Evolutionary conservation across 2,113 vertebrate genomes (phyloP).

Genomic region (Empidonax alnorum): DNA sequence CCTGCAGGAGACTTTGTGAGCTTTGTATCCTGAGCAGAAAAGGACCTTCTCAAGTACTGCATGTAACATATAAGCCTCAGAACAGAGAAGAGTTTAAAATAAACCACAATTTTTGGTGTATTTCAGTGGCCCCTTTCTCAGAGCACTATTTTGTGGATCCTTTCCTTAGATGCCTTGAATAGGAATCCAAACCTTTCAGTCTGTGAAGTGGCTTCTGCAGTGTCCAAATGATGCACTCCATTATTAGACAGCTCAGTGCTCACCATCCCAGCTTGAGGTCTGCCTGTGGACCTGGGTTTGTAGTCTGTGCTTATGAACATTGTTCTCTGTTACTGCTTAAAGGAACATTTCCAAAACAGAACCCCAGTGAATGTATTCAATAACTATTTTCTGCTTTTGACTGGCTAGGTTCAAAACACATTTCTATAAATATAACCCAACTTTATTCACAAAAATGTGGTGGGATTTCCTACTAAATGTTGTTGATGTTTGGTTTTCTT

Average conservation of each 20-base stretch:
- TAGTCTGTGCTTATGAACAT: not conserved
- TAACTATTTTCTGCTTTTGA: not conserved
- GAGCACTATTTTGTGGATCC: not conserved
- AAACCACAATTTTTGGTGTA: not conserved
- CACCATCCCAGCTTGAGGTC: not conserved
- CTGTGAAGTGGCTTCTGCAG: not conserved
- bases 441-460: not conserved
- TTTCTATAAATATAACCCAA: not conserved
- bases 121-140: not conserved
- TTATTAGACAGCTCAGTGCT: not conserved
- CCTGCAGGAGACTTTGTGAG: not conserved
- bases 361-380: fast-evolving
- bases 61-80: not conserved
- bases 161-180: not conserved
- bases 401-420: not conserved
- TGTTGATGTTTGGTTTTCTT: not conserved
- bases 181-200: not conserved
- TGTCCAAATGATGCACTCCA: not conserved
- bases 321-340: not conserved
- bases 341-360: not conserved
- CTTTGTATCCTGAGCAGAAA: not conserved
- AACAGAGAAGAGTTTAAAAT: not conserved
- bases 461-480: not conserved
- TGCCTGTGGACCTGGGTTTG: not conserved
- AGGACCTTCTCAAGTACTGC: not conserved